Percentiles rank a stretch among this genome's conserved stretches.
Evolutionary conservation across 2,797 vertebrate genomes (phyloP).

Genomic region (Coreius guichenoti): DNA sequence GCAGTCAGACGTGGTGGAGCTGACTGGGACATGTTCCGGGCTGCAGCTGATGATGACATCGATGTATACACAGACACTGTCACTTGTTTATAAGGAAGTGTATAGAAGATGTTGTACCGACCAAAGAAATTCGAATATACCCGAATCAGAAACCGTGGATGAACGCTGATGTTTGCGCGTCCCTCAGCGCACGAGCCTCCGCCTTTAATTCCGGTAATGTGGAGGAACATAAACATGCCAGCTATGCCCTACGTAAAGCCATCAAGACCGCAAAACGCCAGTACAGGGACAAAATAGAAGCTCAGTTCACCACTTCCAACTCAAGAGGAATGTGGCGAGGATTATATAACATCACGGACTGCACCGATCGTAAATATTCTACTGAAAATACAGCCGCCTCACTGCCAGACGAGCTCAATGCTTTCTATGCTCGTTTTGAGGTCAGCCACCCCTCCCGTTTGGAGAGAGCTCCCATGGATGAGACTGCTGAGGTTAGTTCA

Average conservation of each 20-base stretch:
- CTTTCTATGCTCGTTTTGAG: neutral
- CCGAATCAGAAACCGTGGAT: conserved; percentile 6
- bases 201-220: neutral
- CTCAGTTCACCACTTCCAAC: neutral
- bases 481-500: neutral
- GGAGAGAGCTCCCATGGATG: no score
- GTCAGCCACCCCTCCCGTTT: neutral
- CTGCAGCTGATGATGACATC: neutral
- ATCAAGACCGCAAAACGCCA: neutral
- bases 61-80: conserved; percentile 8
- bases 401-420: neutral
- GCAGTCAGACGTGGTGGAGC: no score
- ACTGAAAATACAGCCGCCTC: no score
- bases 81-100: conserved; percentile 1
- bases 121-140: neutral
- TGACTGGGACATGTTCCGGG: conserved; percentile 22
- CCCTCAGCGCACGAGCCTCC: neutral
- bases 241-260: neutral
- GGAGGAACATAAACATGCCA: neutral
- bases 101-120: conserved; percentile 4
- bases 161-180: neutral
- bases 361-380: no score
- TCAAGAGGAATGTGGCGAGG: neutral
- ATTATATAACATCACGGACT: no score
- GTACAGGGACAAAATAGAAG: neutral